Conservation (phyloP, 37 sponge, comb jelly and placozoan species). For the Tethya wilhelma region DNA sequence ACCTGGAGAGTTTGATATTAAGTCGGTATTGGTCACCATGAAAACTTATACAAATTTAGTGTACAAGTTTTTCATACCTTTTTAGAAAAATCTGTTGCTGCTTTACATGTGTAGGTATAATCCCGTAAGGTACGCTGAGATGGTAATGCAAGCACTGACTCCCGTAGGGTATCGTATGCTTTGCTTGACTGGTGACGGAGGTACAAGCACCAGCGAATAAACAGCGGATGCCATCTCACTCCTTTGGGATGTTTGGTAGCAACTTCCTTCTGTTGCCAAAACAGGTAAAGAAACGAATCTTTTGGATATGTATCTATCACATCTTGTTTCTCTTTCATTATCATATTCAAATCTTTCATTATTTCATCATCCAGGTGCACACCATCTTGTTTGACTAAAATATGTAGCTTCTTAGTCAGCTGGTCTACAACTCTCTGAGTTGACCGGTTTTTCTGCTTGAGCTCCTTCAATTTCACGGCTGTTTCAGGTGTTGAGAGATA, state of each 20-base stretch:
- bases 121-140: constrained; percentile 1
- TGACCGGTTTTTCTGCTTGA: background rate
- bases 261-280: background rate
- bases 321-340: background rate
- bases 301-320: background rate
- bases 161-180: constrained; percentile 1
- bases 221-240: background rate
- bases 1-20: too few relatives aligned
- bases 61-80: too few relatives aligned
- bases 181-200: constrained; percentile 6
- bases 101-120: background rate
- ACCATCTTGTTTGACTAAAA: background rate
- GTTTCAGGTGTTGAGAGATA: background rate
- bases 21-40: too few relatives aligned
- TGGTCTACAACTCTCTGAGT: background rate
- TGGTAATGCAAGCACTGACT: background rate
- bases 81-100: background rate
- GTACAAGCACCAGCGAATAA: background rate
- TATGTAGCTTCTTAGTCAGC: background rate
- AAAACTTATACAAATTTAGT: too few relatives aligned
- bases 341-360: background rate
- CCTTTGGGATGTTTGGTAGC: background rate
- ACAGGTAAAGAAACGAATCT: background rate
- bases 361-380: background rate
- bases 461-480: background rate